Evolutionary conservation across 2,113 vertebrate species (phyloP).

Genomic region (Thymallus thymallus): DNA sequence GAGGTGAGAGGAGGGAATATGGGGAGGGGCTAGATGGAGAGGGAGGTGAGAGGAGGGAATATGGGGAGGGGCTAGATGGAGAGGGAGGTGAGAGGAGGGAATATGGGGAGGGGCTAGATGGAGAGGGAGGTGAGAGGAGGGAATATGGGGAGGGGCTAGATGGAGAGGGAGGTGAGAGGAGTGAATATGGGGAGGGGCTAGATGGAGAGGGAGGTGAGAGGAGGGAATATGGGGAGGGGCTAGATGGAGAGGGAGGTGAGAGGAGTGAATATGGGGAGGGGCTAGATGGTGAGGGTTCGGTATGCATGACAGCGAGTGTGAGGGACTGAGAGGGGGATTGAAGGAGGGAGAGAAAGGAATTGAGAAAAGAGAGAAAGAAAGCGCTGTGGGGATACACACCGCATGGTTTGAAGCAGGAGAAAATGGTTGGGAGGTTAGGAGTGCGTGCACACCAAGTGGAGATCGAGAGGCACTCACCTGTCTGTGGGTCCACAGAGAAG

Average conservation of each 20-base stretch:
- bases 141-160: background rate
- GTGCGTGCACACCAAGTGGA: background rate
- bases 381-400: too few species aligned
- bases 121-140: too few species aligned
- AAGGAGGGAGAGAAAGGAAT: background rate
- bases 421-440: background rate
- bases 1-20: background rate
- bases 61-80: background rate
- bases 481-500: conserved; percentile 93
- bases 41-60: background rate
- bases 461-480: conserved; percentile 66
- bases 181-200: background rate
- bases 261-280: too few species aligned
- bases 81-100: too few species aligned
- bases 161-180: background rate
- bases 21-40: background rate
- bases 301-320: too few species aligned
- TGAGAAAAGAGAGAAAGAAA: background rate
- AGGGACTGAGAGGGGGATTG: background rate
- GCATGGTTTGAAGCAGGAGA: too few species aligned
- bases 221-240: too few species aligned
- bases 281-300: background rate
- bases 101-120: too few species aligned
- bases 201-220: too few species aligned
- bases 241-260: too few species aligned